phyloP scores from a whole-genome alignment of 2,888 invertebrate species.

The Stegophylla sp. region DNA sequence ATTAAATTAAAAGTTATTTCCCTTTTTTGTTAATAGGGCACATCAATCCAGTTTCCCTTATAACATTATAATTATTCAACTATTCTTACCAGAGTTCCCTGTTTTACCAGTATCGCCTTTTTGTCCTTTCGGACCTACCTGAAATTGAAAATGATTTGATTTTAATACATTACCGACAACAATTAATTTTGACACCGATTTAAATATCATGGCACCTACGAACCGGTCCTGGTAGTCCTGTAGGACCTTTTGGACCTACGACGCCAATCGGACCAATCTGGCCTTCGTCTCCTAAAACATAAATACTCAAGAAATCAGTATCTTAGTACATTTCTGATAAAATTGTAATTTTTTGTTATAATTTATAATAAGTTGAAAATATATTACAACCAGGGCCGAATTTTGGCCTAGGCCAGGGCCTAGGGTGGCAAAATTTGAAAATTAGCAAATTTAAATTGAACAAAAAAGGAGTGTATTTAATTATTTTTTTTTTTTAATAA shows the following conservation, averaged over 20 bases:
- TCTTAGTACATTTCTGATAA: too few relatives aligned
- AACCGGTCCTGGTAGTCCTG: slow-evolving; percentile 57
- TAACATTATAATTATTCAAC: not conserved
- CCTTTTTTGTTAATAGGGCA: too few relatives aligned
- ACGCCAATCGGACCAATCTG: slow-evolving; percentile 25
- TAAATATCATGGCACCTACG: slow-evolving; percentile 31
- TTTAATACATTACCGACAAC: not conserved
- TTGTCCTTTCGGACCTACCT: slow-evolving; percentile 56
- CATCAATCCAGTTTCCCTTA: not conserved
- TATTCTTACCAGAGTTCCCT: slow-evolving; percentile 40
- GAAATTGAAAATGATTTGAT: slow-evolving; percentile 19
- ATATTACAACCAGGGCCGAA: too few relatives aligned
- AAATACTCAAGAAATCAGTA: not conserved
- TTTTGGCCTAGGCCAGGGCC: too few relatives aligned
- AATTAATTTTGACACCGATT: not conserved
- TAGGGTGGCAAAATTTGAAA: too few relatives aligned
- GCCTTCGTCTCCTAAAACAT: slow-evolving; percentile 38
- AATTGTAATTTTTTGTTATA: too few relatives aligned
- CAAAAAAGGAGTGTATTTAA: too few relatives aligned
- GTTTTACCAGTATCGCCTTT: slow-evolving; percentile 44
- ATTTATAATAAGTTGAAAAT: too few relatives aligned
- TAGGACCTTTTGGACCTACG: slow-evolving; percentile 47
- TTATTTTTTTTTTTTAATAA: too few relatives aligned
- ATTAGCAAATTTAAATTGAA: too few relatives aligned
- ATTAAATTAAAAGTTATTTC: too few relatives aligned